Percentiles rank a stretch among this genome's conserved stretches.
These are phyloP conservation scores for Hyppa rectilinea DNA, from an alignment of 2,888 invertebrate species.

Conservation along the genomic window DNA sequence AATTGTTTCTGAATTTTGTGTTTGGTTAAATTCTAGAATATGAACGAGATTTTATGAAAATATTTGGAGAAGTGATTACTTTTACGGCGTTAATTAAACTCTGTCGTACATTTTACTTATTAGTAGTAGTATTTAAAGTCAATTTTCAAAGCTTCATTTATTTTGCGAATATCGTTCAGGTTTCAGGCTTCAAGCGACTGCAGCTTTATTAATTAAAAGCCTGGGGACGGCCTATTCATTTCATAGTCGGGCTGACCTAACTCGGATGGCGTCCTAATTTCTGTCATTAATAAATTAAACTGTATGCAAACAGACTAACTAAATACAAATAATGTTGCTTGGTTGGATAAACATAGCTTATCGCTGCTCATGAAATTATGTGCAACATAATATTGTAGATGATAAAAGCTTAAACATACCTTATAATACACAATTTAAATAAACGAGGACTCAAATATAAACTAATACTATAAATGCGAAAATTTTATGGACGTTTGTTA, in stretches of 20 bases:
- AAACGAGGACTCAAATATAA: neutral
- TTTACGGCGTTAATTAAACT: constrained; percentile 26
- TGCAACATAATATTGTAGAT: constrained; percentile 11
- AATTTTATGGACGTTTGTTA: too few species aligned
- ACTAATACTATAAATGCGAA: too few species aligned
- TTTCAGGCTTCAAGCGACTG: constrained; percentile 1
- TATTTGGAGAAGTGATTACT: constrained; percentile 25
- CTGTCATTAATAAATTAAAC: constrained; percentile 52
- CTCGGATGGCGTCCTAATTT: constrained; percentile 40
- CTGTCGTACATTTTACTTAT: neutral
- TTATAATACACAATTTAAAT: neutral
- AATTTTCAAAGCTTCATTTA: constrained; percentile 23
- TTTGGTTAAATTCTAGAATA: constrained; percentile 8
- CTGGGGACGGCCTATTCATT: constrained; percentile 31
- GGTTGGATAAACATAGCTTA: constrained; percentile 10
- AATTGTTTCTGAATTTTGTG: constrained; percentile 17
- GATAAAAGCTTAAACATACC: neutral
- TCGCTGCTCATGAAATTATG: constrained; percentile 12
- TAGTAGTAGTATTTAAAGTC: constrained; percentile 5
- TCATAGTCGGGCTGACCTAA: constrained; percentile 34
- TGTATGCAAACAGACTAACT: constrained; percentile 37
- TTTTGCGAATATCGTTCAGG: constrained; percentile 8
- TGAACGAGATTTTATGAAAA: constrained; percentile 24
- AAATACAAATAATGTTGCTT: constrained; percentile 34
- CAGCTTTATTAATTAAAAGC: constrained; percentile 35